Evolutionary conservation across 2,888 invertebrate species (phyloP), one percentile per base, ranked within the genome.

Genomic region (Nycteola revayana): DNA sequence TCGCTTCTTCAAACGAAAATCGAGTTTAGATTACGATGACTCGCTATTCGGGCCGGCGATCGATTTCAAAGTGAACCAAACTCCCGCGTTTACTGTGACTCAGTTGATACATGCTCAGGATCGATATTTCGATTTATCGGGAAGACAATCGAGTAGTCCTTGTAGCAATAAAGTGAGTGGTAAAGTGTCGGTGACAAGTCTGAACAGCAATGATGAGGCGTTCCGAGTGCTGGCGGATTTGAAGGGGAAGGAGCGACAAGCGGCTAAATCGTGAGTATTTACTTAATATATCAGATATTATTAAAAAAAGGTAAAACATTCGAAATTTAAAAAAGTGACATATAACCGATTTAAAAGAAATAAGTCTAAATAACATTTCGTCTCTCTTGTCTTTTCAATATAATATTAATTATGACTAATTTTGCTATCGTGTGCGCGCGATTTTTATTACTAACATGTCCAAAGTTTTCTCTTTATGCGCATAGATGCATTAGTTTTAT

Each of bases 51-150:
- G 84, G 0, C 78, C 84, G 6, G 60, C 59, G 32, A 62, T 79
- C 45, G 84, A 83, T 60, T 48, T 58, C 4, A 49, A 58, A 37
- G 56, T 69, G 29, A 59, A 55, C 32, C 53, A 55, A 1, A 57
- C 75, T 1, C 81, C 82, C 0, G 71, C 85, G 53, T 87, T 88
- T 35, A 85, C 83, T 0, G 84, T 87, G 5, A 88, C 85, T 0
- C 86, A 88, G 28, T 33, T 88, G 53, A 87, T 86, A 0, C 87
- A 88, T 41, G 88, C 87, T 1, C 88, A 88, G 61, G 87, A 88
- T 68, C 49, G 88, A 36, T 88, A 84, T 36, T 88, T 73, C 44
- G 82, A 88, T 68, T 36, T 88, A 5, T 87, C 87, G 6, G 68
- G 67, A 18, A 54, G 77, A 14, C 63, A 43, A 24, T 47, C 47